phyloP scores from a whole-genome alignment of 2,113 vertebrate species.

The Paralichthys olivaceus region DNA sequence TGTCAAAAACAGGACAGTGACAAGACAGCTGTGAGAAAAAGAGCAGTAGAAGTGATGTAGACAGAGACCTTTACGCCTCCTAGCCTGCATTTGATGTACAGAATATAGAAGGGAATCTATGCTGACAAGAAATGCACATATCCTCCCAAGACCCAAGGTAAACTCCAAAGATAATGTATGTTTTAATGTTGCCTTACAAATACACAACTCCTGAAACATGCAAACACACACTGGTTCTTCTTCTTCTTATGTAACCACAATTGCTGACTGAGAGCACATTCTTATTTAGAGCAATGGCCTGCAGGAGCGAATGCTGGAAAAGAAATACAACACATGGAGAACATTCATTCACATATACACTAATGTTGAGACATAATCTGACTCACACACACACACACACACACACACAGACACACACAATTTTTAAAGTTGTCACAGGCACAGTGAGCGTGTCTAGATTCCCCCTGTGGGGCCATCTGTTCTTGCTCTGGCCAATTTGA shows the following conservation, averaged over 20 bases:
- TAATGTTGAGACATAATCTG: constrained; percentile 28
- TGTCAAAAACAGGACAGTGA: constrained; percentile 4
- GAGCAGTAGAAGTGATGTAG: background rate
- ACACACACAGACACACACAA: background rate
- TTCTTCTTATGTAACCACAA: constrained; percentile 22
- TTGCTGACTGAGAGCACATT: constrained; percentile 28
- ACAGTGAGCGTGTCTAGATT: constrained; percentile 45
- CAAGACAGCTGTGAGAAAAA: constrained; percentile 14
- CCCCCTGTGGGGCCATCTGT: constrained; percentile 64
- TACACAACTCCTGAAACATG: background rate
- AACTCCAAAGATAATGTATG: background rate
- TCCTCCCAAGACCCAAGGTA: background rate
- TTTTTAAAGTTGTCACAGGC: constrained; percentile 62
- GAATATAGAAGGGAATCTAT: too few relatives aligned
- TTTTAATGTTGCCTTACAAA: background rate
- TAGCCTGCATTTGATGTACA: constrained; percentile 8
- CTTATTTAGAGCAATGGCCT: constrained; percentile 41
- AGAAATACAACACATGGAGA: constrained; percentile 13
- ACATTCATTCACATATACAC: constrained; percentile 14
- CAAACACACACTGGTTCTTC: constrained; percentile 3
- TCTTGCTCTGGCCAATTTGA: constrained; percentile 43
- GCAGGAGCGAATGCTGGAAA: constrained; percentile 45
- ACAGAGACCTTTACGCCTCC: background rate
- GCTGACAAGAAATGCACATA: constrained; percentile 11
- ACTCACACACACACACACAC: constrained; percentile 20